Percentiles rank a stretch among this genome's conserved stretches.
phyloP scores from a whole-genome alignment of 2,113 vertebrate genomes.

The Dryoscopus gambensis region DNA sequence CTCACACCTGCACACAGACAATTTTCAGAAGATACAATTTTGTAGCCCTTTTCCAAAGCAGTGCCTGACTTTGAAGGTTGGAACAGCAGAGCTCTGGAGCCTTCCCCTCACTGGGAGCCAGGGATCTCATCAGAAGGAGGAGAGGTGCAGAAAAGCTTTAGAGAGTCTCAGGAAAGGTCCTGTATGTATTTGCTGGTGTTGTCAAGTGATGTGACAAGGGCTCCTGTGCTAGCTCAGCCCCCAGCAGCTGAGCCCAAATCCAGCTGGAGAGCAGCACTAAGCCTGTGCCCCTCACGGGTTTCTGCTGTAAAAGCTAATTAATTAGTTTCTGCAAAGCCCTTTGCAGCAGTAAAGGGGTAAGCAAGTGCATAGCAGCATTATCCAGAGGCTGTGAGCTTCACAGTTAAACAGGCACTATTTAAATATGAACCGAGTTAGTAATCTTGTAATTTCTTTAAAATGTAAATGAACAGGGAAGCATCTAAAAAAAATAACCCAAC shows the following conservation, averaged over 20 bases:
- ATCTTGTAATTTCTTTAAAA: not conserved
- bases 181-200: not conserved
- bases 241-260: not conserved
- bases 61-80: not conserved
- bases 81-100: not conserved
- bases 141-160: not conserved
- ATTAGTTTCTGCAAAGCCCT: not conserved
- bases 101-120: not conserved
- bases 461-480: not conserved
- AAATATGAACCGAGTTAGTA: not conserved
- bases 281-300: not conserved
- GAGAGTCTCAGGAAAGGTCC: not conserved
- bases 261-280: not conserved
- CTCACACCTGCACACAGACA: not conserved
- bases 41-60: not conserved
- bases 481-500: not conserved
- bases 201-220: not conserved
- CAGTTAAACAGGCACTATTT: not conserved
- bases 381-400: not conserved
- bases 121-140: not conserved
- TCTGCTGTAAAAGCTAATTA: not conserved
- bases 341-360: not conserved
- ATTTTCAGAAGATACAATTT: not conserved
- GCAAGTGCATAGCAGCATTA: rapidly evolving
- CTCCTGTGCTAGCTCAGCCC: not conserved